phyloP scores from a whole-genome alignment of 2,113 vertebrate genomes.

The Pithys albifrons region DNA sequence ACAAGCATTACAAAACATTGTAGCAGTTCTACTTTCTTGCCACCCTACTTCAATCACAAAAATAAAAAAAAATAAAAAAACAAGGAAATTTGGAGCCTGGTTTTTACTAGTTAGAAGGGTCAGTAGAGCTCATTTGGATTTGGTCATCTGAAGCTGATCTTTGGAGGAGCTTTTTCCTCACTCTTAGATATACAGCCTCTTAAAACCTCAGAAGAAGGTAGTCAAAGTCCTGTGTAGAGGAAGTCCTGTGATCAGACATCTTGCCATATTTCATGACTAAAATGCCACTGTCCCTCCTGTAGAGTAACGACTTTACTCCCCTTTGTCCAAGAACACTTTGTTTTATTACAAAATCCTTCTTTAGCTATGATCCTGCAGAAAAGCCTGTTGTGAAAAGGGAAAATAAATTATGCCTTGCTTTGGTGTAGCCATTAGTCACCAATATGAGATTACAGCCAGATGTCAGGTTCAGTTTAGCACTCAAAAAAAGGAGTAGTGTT shows the following conservation, averaged over 20 bases:
- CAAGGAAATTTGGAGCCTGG: neutral
- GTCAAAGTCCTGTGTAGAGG: neutral
- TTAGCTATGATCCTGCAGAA: neutral
- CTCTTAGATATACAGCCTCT: neutral
- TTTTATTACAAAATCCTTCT: neutral
- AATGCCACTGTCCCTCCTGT: neutral
- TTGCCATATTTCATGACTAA: neutral
- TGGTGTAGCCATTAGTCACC: neutral
- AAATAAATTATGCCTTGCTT: neutral
- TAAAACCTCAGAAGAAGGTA: neutral
- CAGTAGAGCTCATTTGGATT: neutral
- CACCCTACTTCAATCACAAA: neutral
- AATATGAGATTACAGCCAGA: neutral
- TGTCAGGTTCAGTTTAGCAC: neutral
- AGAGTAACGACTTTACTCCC: neutral
- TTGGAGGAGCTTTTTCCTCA: neutral
- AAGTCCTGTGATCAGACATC: neutral
- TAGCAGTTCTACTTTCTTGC: neutral
- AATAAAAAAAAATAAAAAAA: neutral
- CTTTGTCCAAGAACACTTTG: neutral
- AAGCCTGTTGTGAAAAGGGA: neutral
- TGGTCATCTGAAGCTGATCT: accelerated
- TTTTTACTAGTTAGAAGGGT: neutral
- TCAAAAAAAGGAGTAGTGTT: neutral
- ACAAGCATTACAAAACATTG: neutral